Conservation (phyloP, 2,888 invertebrate species). For the Automeris io region DNA sequence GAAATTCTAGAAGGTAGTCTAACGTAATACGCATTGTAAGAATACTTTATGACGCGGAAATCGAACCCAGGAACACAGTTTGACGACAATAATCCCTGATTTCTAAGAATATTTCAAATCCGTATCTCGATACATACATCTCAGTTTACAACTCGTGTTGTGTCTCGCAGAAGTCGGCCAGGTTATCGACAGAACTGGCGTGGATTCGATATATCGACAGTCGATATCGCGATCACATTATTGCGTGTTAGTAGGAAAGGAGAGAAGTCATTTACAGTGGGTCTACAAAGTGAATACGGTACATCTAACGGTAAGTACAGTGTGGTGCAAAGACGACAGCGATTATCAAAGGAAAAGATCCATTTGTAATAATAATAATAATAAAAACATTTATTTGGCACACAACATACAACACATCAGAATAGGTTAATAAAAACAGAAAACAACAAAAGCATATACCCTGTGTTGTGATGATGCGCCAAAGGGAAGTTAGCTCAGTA, state of each 20-base stretch:
- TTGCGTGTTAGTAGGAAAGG: constrained; percentile 11
- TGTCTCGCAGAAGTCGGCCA: constrained; percentile 15
- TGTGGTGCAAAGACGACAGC: too few species aligned
- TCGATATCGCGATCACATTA: constrained; percentile 20
- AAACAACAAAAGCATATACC: too few species aligned
- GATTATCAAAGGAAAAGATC: too few species aligned
- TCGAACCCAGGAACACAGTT: background rate
- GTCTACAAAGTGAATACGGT: background rate
- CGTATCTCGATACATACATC: constrained; percentile 1
- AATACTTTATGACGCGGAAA: background rate
- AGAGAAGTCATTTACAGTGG: constrained; percentile 1
- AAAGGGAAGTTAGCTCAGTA: too few species aligned
- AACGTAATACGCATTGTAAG: background rate
- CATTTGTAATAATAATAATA: too few species aligned
- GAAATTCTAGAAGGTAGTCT: background rate
- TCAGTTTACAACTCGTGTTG: constrained; percentile 7
- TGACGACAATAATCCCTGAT: background rate
- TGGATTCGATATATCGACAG: constrained; percentile 21
- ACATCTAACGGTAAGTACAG: too few species aligned
- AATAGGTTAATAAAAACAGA: too few species aligned
- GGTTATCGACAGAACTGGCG: constrained; percentile 22
- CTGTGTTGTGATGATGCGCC: too few species aligned
- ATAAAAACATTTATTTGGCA: too few species aligned
- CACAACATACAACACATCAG: too few species aligned
- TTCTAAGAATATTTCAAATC: background rate